Base-by-base conservation (phyloP, 1,140 invertebrate genomes). In the Amphibalanus amphitrite region DNA sequence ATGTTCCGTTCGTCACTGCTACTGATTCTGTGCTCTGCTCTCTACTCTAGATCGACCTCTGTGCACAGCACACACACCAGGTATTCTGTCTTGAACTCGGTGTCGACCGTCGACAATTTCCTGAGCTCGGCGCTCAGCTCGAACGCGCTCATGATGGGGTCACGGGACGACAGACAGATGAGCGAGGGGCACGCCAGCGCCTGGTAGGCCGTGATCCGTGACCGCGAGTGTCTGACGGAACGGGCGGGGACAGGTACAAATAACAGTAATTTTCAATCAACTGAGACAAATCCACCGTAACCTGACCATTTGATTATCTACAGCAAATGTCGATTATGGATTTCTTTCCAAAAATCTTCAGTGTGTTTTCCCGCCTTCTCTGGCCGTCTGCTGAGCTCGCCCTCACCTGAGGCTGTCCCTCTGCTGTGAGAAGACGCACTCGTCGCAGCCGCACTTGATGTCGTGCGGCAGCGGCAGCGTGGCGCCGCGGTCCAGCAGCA, bases 81-180 rank as follows among this genome's bases (percentile, higher is more conserved):
- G 78, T 95, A 95, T 78, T 95, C 90, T n/a, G 85, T 83, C 79
- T 90, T 86, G 78, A 97, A 97, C 82, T 98, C 94, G 70, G 93
- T 91, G 80, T 98, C 95, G 84, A 95, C 89, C 47, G 85, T 82
- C 78, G 91, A 91, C 23, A 97, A 84, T 71, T 89, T 82, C 38
- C 89, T 84, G 26, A 97, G 83, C 80, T 97, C 92, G 87, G 90
- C 91, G 33, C 91, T 93, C 38, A 97, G 84, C 80, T 95, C 89
- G 79, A 97, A 97, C 13, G 93, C 90, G 0, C 93, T 96, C 29
- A 95, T 81, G 29, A 97, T 85, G 0, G 94, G 95, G 81, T 98
- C 95, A 75, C 89, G 87, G 23, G 92, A 95, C 4, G 93, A 95
- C 3, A 97, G 83, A 0, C 93, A 91, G 73, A 97, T 96, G 25